Evolutionary conservation across 2,888 invertebrate species (phyloP).

Genomic region (Trisateles emortualis): DNA sequence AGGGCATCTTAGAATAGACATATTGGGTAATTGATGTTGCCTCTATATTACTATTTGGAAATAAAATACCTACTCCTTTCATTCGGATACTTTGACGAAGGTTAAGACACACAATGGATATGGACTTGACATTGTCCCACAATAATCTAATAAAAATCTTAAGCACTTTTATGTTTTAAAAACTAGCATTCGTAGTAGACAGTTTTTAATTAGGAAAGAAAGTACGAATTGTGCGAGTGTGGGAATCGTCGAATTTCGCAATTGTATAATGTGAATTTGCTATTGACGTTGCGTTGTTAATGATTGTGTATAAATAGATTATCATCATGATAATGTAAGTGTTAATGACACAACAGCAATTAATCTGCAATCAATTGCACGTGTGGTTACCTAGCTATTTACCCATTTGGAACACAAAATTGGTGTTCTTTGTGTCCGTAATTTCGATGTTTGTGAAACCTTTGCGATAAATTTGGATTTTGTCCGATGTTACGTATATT

Average conservation of each 20-base stretch:
- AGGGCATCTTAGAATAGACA: slow-evolving; percentile 36
- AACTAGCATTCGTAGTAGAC: not conserved
- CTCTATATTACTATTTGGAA: slow-evolving; percentile 45
- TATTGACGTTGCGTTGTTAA: not conserved
- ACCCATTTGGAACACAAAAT: too few relatives aligned
- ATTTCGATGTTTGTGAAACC: too few relatives aligned
- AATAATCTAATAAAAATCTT: slow-evolving; percentile 1
- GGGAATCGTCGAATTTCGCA: not conserved
- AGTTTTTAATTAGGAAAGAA: slow-evolving; percentile 8
- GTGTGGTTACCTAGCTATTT: too few relatives aligned
- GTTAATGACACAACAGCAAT: too few relatives aligned
- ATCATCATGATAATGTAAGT: too few relatives aligned
- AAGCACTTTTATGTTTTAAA: slow-evolving; percentile 3
- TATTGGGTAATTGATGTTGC: slow-evolving; percentile 44
- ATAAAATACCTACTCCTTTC: slow-evolving; percentile 45
- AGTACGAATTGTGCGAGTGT: not conserved
- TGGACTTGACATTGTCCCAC: slow-evolving; percentile 35
- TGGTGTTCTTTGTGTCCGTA: too few relatives aligned
- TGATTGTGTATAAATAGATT: too few relatives aligned
- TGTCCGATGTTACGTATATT: too few relatives aligned
- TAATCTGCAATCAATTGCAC: too few relatives aligned
- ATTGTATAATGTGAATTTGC: not conserved
- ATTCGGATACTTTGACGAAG: slow-evolving; percentile 35
- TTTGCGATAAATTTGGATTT: too few relatives aligned
- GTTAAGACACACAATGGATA: slow-evolving; percentile 35